A percentile compares a stretch with the other conserved stretches of the same genome.
These are phyloP conservation scores for Eurytoma adleriae DNA, from an alignment of 2,888 invertebrate species.

Conservation along the genomic window DNA sequence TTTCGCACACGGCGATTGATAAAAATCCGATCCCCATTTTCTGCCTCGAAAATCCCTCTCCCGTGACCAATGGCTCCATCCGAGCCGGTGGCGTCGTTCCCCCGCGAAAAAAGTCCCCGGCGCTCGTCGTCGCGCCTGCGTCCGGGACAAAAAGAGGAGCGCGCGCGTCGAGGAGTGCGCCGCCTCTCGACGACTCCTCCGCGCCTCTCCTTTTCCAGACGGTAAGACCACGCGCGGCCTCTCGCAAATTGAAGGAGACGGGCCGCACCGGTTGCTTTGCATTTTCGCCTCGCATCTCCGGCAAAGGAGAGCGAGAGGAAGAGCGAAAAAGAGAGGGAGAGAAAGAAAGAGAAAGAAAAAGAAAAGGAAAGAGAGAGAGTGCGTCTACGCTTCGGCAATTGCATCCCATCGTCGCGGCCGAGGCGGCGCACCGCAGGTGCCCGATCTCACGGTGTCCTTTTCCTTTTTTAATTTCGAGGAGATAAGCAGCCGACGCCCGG, in stretches of 20 bases:
- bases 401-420: not conserved
- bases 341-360: too few relatives aligned
- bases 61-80: too few relatives aligned
- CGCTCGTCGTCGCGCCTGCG: too few relatives aligned
- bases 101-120: too few relatives aligned
- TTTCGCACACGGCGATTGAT: too few relatives aligned
- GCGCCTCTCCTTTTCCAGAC: too few relatives aligned
- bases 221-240: not conserved
- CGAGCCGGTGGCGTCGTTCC: not conserved
- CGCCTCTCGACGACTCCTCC: not conserved
- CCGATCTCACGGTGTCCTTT: not conserved
- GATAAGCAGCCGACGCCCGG: not conserved
- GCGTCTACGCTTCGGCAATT: conserved; percentile 8
- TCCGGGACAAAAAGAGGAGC: not conserved
- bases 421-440: not conserved
- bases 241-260: not conserved
- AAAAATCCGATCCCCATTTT: too few relatives aligned
- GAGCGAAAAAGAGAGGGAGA: not conserved
- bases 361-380: too few relatives aligned
- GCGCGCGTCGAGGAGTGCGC: not conserved
- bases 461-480: conserved; percentile 2
- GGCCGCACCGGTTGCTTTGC: conserved; percentile 41
- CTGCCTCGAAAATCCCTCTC: too few relatives aligned
- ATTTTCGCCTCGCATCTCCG: conserved; percentile 36
- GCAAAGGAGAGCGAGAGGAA: not conserved